phyloP scores from a whole-genome alignment of 2,888 invertebrate genomes.

The Agapostemon virescens region DNA sequence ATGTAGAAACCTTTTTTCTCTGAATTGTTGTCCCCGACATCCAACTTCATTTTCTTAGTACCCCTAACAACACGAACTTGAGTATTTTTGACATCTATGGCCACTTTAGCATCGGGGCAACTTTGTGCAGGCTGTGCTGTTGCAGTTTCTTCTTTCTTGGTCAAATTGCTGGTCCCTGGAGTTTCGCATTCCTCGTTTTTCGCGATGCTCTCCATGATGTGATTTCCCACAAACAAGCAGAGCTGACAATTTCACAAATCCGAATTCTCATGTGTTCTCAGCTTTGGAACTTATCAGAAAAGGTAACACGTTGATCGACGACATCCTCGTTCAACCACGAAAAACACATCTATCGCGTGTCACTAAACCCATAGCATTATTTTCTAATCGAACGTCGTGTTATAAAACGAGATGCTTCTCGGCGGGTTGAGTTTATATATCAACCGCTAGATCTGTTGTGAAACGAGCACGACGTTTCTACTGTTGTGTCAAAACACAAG shows the following conservation, averaged over 20 bases:
- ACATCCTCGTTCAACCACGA: neutral
- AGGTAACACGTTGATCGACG: neutral
- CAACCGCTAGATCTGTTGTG: neutral
- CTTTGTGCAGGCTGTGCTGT: constrained; percentile 37
- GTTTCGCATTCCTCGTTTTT: constrained; percentile 39
- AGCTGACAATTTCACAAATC: neutral
- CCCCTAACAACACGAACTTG: constrained; percentile 75
- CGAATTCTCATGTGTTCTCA: neutral
- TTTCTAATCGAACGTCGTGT: neutral
- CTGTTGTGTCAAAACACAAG: neutral
- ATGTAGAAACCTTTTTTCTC: constrained; percentile 75
- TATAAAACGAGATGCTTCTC: neutral
- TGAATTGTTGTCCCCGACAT: constrained; percentile 69
- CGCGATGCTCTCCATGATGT: constrained; percentile 42
- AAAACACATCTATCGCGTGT: neutral
- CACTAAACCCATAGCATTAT: neutral
- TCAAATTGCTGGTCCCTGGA: neutral
- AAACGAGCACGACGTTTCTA: constrained; percentile 7
- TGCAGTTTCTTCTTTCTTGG: constrained; percentile 40
- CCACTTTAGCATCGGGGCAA: constrained; percentile 44
- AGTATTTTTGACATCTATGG: constrained; percentile 55
- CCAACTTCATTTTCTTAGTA: constrained; percentile 75
- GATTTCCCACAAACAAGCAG: neutral
- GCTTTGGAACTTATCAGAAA: neutral
- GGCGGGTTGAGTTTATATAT: neutral